These are phyloP conservation scores for Neosilurus mollespiculum DNA, from an alignment of 2,797 vertebrate species.

Conservation along the genomic window DNA sequence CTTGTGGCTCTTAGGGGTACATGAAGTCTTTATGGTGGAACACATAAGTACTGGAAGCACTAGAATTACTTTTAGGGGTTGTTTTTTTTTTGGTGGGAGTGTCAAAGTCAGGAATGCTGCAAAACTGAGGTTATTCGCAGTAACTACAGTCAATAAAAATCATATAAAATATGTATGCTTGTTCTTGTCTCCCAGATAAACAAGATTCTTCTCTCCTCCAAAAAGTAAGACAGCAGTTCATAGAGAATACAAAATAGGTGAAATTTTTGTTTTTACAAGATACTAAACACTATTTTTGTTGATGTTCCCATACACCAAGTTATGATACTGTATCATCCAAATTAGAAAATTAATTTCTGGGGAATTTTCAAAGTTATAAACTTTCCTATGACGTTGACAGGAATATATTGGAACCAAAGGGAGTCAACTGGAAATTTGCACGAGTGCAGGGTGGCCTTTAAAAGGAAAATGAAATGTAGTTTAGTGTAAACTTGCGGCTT, in stretches of 20 bases:
- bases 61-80: background rate
- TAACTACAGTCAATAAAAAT: background rate
- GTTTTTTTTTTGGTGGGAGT: background rate
- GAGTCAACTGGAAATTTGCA: too few relatives aligned
- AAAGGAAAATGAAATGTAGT: too few relatives aligned
- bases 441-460: too few relatives aligned
- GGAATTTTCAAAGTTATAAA: too few relatives aligned
- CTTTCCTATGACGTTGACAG: too few relatives aligned
- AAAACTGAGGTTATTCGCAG: background rate
- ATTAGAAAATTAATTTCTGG: too few relatives aligned
- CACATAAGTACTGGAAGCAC: background rate
- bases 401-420: too few relatives aligned
- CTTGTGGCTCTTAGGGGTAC: background rate
- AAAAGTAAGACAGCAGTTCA: background rate
- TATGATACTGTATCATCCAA: background rate
- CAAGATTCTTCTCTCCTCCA: background rate
- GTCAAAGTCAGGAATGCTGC: background rate
- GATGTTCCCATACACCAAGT: background rate
- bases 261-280: background rate
- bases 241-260: background rate
- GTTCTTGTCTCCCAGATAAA: background rate
- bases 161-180: background rate
- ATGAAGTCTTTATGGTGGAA: background rate
- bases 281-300: background rate
- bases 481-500: too few relatives aligned